Conservation (phyloP, 2,797 vertebrate genomes). For the Ispidina lecontei region DNA sequence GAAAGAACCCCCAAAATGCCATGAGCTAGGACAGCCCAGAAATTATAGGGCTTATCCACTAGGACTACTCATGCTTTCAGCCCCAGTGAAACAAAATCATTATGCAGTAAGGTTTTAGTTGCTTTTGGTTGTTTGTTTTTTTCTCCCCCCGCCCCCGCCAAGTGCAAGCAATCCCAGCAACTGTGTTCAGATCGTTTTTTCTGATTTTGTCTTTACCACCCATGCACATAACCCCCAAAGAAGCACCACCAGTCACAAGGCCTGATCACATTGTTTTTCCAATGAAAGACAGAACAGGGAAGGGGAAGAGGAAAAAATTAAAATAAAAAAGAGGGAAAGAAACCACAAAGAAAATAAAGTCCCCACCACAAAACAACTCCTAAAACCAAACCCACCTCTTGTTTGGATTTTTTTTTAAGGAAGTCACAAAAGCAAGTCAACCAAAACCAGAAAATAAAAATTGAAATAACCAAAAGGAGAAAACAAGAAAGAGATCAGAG, state of each 20-base stretch:
- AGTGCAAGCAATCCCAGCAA: background rate
- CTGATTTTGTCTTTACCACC: background rate
- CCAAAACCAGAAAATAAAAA: conserved; percentile 10
- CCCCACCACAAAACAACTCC: background rate
- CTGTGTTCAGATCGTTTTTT: background rate
- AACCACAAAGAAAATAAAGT: background rate
- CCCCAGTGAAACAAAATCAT: background rate
- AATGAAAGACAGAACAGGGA: background rate
- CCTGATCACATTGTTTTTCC: conserved; percentile 23
- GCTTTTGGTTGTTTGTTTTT: background rate
- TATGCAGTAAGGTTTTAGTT: background rate
- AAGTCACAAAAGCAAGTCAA: background rate
- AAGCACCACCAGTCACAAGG: background rate
- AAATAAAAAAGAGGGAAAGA: rapidly evolving
- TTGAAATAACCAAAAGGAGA: background rate
- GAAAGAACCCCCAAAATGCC: background rate
- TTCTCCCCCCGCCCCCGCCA: rapidly evolving
- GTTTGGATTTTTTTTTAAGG: background rate
- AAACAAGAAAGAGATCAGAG: conserved; percentile 15
- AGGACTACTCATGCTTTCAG: background rate
- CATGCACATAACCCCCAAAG: conserved; percentile 16
- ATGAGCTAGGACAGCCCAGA: background rate
- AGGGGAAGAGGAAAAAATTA: background rate
- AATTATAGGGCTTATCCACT: background rate
- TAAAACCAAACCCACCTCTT: background rate